Conservation (phyloP, 30 jellyfish, hydroid and myxozoan genomes). For the Turritopsis rubra region DNA sequence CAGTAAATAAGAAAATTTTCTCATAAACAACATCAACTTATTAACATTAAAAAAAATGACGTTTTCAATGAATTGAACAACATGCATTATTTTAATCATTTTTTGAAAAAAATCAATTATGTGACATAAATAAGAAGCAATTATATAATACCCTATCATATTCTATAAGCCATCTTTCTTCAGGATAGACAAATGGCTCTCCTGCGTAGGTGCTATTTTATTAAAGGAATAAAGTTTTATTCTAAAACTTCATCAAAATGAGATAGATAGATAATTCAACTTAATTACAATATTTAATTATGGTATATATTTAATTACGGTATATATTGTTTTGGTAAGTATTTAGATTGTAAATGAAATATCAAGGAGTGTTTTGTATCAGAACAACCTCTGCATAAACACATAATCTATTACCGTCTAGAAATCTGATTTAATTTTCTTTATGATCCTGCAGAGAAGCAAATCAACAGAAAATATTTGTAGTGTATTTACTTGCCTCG, state of each 20-base stretch:
- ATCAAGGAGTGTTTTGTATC: too few species aligned
- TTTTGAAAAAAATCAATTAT: background rate
- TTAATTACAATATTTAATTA: too few species aligned
- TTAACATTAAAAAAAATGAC: background rate
- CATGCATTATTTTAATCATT: background rate
- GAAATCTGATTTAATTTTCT: too few species aligned
- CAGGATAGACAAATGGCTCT: background rate
- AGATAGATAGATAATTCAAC: background rate
- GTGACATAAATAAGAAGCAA: background rate
- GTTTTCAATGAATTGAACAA: background rate
- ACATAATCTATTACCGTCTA: too few species aligned
- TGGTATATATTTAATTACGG: background rate
- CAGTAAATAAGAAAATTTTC: background rate
- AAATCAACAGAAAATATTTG: too few species aligned
- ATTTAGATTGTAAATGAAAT: too few species aligned
- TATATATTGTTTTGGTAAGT: background rate
- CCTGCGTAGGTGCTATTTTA: background rate
- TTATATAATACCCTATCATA: background rate
- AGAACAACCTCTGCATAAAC: too few species aligned
- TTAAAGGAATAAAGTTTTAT: too few species aligned
- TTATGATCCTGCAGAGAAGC: too few species aligned
- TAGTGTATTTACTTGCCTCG: too few species aligned
- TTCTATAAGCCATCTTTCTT: background rate
- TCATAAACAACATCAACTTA: background rate
- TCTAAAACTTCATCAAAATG: background rate